These are phyloP conservation scores for Conus betulinus DNA, from an alignment of 1,140 invertebrate genomes.

Conservation along the genomic window DNA sequence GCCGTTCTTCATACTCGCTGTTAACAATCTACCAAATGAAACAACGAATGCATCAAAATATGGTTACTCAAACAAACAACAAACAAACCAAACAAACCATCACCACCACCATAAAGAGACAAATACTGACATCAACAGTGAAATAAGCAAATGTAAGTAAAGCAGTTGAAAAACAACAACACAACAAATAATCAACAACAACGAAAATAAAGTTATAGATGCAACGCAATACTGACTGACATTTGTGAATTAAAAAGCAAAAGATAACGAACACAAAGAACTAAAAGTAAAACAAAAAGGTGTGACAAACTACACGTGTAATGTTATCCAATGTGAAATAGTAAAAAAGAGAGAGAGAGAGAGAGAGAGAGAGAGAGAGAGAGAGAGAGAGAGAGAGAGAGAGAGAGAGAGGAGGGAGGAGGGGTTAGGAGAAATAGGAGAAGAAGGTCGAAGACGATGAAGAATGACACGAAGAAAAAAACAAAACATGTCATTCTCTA, in stretches of 20 bases:
- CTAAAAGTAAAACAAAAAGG: background rate
- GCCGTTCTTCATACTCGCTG: too few species aligned
- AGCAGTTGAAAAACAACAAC: background rate
- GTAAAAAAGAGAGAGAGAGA: constrained; percentile 16
- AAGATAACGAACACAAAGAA: too few species aligned
- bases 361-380: constrained; percentile 32
- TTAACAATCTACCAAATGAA: too few species aligned
- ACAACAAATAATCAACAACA: background rate
- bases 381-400: constrained; percentile 21
- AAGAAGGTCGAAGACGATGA: background rate
- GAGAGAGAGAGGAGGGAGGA: constrained; percentile 19
- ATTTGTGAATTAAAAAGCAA: background rate
- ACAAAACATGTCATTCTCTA: background rate
- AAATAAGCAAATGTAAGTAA: background rate
- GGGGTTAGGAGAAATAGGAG: background rate
- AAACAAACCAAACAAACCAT: too few species aligned
- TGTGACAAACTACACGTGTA: background rate
- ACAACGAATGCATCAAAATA: too few species aligned
- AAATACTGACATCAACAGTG: too few species aligned
- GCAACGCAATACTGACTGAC: background rate
- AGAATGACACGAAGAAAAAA: constrained; percentile 16
- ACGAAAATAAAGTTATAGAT: background rate
- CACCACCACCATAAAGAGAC: too few species aligned
- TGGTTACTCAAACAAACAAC: too few species aligned
- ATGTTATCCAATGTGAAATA: too few species aligned